phyloP scores from a whole-genome alignment of 2,888 invertebrate genomes.

The Xestia c-nigrum region DNA sequence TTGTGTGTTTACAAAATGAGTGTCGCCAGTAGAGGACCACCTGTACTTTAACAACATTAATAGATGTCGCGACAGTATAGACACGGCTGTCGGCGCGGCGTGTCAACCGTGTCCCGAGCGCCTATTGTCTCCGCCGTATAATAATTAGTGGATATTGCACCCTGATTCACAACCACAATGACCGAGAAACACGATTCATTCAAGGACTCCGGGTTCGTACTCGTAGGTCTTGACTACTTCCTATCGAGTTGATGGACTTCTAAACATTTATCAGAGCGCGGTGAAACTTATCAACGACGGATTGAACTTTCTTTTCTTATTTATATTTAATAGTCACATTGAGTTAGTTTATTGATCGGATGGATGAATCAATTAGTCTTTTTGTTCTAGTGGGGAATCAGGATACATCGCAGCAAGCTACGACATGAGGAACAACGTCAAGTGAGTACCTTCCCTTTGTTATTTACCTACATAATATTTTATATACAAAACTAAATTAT shows the following conservation, averaged over 20 bases:
- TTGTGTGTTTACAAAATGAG: conserved; percentile 53
- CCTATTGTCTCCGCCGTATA: conserved; percentile 74
- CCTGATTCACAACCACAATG: conserved; percentile 74
- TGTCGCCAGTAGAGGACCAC: conserved; percentile 62
- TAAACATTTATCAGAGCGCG: conserved; percentile 2
- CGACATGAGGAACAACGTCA: conserved; percentile 86
- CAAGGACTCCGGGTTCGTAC: conserved; percentile 70
- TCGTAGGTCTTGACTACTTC: conserved; percentile 62
- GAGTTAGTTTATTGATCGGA: background rate
- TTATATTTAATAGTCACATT: background rate
- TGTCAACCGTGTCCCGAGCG: conserved; percentile 68
- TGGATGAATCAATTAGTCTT: conserved; percentile 11
- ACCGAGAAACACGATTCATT: conserved; percentile 71
- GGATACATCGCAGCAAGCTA: conserved; percentile 85
- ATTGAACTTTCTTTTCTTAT: conserved; percentile 29
- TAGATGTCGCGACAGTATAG: conserved; percentile 67
- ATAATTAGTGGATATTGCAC: conserved; percentile 82
- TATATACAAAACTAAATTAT: background rate
- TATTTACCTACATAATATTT: background rate
- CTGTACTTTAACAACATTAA: conserved; percentile 69
- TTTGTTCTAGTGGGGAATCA: conserved; percentile 85
- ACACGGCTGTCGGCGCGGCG: conserved; percentile 67
- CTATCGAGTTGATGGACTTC: conserved; percentile 3
- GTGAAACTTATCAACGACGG: conserved; percentile 12
- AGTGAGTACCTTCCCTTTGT: conserved; percentile 79